Percentiles rank a stretch among this genome's conserved stretches.
Evolutionary conservation across 2,888 invertebrate genomes (phyloP).

Genomic region (Endomychus coccineus): DNA sequence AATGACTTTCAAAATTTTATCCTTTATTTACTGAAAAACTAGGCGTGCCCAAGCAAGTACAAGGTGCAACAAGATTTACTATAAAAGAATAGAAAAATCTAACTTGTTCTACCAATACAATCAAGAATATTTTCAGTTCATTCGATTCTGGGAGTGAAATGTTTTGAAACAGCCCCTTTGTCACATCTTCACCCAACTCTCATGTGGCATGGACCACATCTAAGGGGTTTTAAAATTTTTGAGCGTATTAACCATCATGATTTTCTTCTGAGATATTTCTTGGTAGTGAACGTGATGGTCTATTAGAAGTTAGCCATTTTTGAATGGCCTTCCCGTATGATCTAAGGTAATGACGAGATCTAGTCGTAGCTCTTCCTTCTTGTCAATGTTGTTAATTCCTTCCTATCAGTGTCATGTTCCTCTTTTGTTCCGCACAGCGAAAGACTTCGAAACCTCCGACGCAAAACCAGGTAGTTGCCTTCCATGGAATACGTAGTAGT

Average conservation of each 20-base stretch:
- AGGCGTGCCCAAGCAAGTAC: neutral
- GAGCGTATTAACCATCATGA: neutral
- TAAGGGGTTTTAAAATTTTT: constrained; percentile 4
- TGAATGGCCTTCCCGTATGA: constrained; percentile 1
- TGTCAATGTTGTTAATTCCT: too few species aligned
- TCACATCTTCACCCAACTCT: constrained; percentile 5
- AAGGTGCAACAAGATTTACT: neutral
- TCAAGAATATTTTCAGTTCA: neutral
- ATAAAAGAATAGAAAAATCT: neutral
- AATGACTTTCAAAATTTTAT: too few species aligned
- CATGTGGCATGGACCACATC: constrained; percentile 7
- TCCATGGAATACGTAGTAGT: too few species aligned
- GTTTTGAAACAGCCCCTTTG: constrained; percentile 2
- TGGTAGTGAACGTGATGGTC: constrained; percentile 2
- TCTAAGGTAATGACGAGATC: constrained; percentile 2
- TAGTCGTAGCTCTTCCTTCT: too few species aligned
- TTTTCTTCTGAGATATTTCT: neutral
- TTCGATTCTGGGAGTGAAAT: constrained; percentile 2
- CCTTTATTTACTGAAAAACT: constrained; percentile 1
- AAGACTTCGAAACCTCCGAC: too few species aligned
- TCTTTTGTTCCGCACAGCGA: too few species aligned
- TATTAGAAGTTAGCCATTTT: neutral
- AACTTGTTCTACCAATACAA: too few species aligned
- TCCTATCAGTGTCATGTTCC: too few species aligned
- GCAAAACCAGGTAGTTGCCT: too few species aligned